These are phyloP conservation scores for Melanostoma scalare DNA, from an alignment of 2,888 invertebrate species.

Conservation along the genomic window DNA sequence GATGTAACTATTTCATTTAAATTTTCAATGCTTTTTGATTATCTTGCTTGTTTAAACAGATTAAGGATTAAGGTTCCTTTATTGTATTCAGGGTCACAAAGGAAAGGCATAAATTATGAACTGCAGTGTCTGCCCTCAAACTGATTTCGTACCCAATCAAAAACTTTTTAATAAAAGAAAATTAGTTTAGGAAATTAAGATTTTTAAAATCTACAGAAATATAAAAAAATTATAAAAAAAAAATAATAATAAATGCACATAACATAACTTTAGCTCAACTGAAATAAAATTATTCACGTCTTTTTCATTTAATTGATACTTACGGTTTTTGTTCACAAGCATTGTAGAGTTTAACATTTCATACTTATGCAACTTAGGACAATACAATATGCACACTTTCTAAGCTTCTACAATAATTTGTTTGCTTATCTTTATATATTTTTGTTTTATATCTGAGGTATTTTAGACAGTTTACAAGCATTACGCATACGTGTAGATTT, in stretches of 20 bases:
- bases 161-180: no score
- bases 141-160: no score
- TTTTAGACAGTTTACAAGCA: conserved; percentile 67
- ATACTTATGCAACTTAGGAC: conserved; percentile 69
- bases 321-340: conserved; percentile 48
- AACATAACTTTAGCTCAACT: conserved; percentile 50
- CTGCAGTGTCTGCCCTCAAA: no score
- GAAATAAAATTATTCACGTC: conserved; percentile 37
- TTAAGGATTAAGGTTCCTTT: no score
- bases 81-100: no score
- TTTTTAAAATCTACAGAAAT: background rate
- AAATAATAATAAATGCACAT: background rate
- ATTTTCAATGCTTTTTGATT: no score
- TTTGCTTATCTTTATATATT: conserved; percentile 27
- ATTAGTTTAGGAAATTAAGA: no score
- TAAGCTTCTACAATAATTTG: conserved; percentile 62
- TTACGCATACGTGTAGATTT: conserved; percentile 31
- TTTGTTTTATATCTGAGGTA: conserved; percentile 48
- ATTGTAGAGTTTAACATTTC: conserved; percentile 49
- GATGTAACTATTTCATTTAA: no score
- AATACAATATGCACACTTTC: conserved; percentile 69
- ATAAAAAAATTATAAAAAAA: conserved; percentile 1
- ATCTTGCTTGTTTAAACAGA: no score
- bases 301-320: conserved; percentile 43
- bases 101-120: no score